phyloP scores from a whole-genome alignment of 2,888 invertebrate genomes.

The Eupithecia subumbrata region DNA sequence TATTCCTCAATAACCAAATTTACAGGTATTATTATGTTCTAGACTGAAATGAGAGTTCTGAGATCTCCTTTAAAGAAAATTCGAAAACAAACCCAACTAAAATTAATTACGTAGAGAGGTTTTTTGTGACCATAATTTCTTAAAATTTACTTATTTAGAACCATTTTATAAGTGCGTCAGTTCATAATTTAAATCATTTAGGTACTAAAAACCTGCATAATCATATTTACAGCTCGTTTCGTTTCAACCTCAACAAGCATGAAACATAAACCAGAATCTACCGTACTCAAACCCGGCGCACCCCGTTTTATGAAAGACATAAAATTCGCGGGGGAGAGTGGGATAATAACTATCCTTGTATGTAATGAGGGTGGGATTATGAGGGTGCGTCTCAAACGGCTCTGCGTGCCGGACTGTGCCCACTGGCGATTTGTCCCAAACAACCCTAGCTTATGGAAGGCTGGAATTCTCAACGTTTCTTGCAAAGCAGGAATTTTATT shows the following conservation, averaged over 20 bases:
- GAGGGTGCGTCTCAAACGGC: constrained; percentile 81
- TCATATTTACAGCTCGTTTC: not conserved
- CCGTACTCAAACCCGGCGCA: constrained; percentile 45
- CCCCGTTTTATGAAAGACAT: constrained; percentile 77
- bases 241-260: constrained; percentile 2
- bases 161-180: too few species aligned
- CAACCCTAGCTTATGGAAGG: constrained; percentile 61
- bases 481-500: not conserved
- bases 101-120: too few species aligned
- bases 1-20: too few species aligned
- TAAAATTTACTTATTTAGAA: too few species aligned
- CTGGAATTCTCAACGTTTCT: constrained; percentile 25
- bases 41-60: too few species aligned
- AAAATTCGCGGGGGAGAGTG: constrained; percentile 64
- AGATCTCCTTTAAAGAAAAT: too few species aligned
- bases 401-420: constrained; percentile 78
- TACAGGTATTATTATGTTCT: too few species aligned
- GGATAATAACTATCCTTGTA: constrained; percentile 76
- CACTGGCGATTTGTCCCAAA: constrained; percentile 78
- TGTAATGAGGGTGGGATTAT: constrained; percentile 77
- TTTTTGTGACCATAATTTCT: too few species aligned
- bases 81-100: too few species aligned
- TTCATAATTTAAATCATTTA: too few species aligned
- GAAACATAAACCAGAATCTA: constrained; percentile 40
- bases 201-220: not conserved